These are phyloP conservation scores for Pao palembangensis DNA, from an alignment of 2,113 vertebrate species.

Conservation along the genomic window DNA sequence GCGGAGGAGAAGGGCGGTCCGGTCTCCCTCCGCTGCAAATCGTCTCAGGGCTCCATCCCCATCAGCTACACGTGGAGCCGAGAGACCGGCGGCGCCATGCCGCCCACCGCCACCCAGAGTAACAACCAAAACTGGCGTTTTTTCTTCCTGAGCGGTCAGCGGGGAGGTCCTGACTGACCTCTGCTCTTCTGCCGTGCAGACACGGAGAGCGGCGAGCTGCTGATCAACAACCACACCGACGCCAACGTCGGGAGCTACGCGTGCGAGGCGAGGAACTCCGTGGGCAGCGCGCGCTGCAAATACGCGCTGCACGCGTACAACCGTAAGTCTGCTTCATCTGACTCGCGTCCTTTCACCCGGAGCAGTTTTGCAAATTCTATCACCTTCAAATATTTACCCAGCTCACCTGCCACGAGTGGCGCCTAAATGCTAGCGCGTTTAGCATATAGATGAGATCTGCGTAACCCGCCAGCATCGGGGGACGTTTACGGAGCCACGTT, in stretches of 20 bases:
- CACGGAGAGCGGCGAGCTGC: conserved; percentile 72
- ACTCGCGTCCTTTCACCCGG: background rate
- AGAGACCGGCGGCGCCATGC: conserved; percentile 64
- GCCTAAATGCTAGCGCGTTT: no score
- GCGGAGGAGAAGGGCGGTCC: conserved; percentile 69
- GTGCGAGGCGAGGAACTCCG: conserved; percentile 80
- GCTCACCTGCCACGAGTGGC: background rate
- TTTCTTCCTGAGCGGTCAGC: no score
- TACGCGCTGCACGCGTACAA: conserved; percentile 71
- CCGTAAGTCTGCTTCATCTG: conserved; percentile 62
- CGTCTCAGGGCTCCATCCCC: conserved; percentile 72
- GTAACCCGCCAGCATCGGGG: no score
- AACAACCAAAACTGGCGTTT: background rate
- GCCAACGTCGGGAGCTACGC: conserved; percentile 77
- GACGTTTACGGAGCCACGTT: no score
- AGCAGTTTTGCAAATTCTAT: no score
- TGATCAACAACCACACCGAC: conserved; percentile 76
- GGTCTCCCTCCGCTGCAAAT: conserved; percentile 78
- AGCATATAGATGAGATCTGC: no score
- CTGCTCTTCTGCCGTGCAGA: conserved; percentile 59
- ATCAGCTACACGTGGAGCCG: conserved; percentile 82
- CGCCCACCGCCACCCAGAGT: conserved; percentile 58
- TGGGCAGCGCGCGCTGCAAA: conserved; percentile 78
- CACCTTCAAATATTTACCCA: conserved; percentile 11
- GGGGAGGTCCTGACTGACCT: background rate